phyloP scores from a whole-genome alignment of 2,113 vertebrate genomes.

The Noctilio leporinus region DNA sequence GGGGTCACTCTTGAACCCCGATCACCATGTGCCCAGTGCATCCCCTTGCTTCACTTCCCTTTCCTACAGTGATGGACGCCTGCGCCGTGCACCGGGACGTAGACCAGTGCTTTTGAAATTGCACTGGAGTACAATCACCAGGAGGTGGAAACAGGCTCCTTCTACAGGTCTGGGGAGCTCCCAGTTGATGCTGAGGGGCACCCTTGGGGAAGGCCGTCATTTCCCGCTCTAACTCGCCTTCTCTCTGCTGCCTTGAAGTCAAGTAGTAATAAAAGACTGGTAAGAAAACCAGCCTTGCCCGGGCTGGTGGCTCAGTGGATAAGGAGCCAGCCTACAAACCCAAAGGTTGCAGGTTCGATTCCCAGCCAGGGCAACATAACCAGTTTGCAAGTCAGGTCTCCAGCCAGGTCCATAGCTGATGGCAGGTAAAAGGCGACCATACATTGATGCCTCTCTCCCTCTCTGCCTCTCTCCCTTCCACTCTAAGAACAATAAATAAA shows the following conservation, averaged over 20 bases:
- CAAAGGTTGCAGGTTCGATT: too few species aligned
- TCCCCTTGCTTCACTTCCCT: neutral
- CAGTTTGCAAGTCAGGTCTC: too few species aligned
- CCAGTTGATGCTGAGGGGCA: neutral
- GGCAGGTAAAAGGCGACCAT: too few species aligned
- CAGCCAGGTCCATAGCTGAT: too few species aligned
- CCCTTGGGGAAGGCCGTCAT: neutral
- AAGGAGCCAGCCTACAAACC: too few species aligned
- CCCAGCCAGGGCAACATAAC: too few species aligned
- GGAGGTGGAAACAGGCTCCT: neutral
- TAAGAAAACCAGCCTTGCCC: neutral
- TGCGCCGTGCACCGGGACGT: fast-evolving
- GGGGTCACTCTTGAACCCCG: neutral
- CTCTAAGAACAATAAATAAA: too few species aligned
- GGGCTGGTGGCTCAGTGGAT: too few species aligned
- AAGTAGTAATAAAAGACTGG: neutral
- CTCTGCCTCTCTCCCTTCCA: too few species aligned
- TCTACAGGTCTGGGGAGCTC: neutral
- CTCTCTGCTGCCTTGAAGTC: neutral
- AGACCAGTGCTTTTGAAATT: neutral
- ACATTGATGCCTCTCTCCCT: too few species aligned
- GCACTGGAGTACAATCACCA: neutral
- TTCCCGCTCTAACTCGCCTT: neutral
- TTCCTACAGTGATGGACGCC: fast-evolving
- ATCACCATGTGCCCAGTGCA: neutral